Percentiles rank a stretch among this genome's conserved stretches.
phyloP scores from a whole-genome alignment of 2,888 invertebrate species.

The Tryphoninae sp. region DNA sequence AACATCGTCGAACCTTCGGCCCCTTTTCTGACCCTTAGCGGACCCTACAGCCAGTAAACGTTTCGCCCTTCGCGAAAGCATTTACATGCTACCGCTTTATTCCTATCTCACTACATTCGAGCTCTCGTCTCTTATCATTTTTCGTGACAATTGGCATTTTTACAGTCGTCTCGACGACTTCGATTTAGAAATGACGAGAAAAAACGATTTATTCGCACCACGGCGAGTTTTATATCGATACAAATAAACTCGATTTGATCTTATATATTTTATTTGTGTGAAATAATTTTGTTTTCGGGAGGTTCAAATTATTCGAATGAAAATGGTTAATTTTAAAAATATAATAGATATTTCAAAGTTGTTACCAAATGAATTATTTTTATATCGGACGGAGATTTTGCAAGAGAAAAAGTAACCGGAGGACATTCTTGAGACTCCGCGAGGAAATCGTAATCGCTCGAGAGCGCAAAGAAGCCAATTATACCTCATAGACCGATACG shows the following conservation, averaged over 20 bases:
- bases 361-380: no score
- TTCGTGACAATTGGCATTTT: constrained; percentile 23
- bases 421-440: constrained; percentile 3
- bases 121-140: constrained; percentile 9
- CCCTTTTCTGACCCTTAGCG: constrained; percentile 63
- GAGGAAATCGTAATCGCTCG: constrained; percentile 7
- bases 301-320: no score
- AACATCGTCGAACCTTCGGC: constrained; percentile 64
- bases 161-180: neutral
- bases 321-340: no score
- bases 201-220: no score
- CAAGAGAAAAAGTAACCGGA: neutral
- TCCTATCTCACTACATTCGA: neutral
- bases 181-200: neutral
- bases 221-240: no score
- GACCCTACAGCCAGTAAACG: constrained; percentile 17
- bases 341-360: no score
- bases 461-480: constrained; percentile 36
- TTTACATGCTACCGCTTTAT: constrained; percentile 48
- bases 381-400: neutral
- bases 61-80: constrained; percentile 39
- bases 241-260: no score
- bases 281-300: no score
- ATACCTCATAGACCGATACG: constrained; percentile 31
- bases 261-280: no score